A percentile compares a stretch with the other conserved stretches of the same genome.
Conservation (phyloP, 2,888 invertebrate species). For the Leptopilina myrica region DNA sequence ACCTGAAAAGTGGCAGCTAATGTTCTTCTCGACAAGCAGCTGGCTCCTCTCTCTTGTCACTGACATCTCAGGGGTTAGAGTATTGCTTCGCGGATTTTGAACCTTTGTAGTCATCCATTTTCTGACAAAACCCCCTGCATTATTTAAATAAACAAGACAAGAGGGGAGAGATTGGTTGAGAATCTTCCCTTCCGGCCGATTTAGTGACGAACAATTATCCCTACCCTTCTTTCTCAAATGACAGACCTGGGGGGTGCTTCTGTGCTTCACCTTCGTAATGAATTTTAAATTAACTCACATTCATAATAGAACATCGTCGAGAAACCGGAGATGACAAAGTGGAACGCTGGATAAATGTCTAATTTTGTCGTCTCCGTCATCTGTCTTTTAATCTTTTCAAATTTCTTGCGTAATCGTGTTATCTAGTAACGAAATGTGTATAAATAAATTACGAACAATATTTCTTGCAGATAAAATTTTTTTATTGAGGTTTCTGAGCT, state of each 20-base stretch:
- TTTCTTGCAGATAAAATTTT: neutral
- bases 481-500: neutral
- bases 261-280: slow-evolving; percentile 69
- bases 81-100: slow-evolving; percentile 66
- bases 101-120: slow-evolving; percentile 75
- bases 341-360: slow-evolving; percentile 69
- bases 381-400: neutral
- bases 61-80: slow-evolving; percentile 43
- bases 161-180: slow-evolving; percentile 66
- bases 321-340: slow-evolving; percentile 74
- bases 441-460: neutral
- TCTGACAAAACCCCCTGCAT: slow-evolving; percentile 65
- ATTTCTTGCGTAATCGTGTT: neutral
- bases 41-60: slow-evolving; percentile 51
- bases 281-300: slow-evolving; percentile 76
- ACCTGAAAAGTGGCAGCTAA: slow-evolving; percentile 59
- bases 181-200: slow-evolving; percentile 55
- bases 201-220: slow-evolving; percentile 75
- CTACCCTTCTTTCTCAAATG: slow-evolving; percentile 59
- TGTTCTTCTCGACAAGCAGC: slow-evolving; percentile 53
- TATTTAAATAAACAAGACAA: slow-evolving; percentile 76
- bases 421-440: slow-evolving; percentile 4
- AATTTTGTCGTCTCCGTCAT: slow-evolving; percentile 42
- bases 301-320: slow-evolving; percentile 73
- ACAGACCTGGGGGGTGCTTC: slow-evolving; percentile 61